A percentile compares a stretch with the other conserved stretches of the same genome.
Conservation (phyloP, 1,140 invertebrate species). For the Belonocnema kinseyi region DNA sequence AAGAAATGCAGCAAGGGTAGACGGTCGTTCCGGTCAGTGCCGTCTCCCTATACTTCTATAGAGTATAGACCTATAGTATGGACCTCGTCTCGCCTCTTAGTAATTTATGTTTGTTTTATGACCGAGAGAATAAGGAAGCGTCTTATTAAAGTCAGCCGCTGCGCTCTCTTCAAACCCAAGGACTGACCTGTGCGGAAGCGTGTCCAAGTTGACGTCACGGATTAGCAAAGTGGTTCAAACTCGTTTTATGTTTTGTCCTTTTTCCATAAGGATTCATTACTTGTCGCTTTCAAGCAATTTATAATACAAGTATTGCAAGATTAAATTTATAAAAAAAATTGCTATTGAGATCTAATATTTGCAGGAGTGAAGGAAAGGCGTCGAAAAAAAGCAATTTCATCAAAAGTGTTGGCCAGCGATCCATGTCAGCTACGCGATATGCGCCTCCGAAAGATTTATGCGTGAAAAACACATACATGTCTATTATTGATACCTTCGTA, state of each 20-base stretch:
- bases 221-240: slow-evolving; percentile 2
- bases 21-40: neutral
- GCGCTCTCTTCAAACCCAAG: neutral
- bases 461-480: slow-evolving; percentile 8
- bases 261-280: neutral
- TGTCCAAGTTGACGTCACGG: slow-evolving; percentile 10
- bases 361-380: neutral
- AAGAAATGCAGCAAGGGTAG: slow-evolving; percentile 20
- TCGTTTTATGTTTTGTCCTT: neutral
- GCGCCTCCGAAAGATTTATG: slow-evolving; percentile 26
- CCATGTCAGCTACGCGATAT: slow-evolving; percentile 16
- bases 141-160: slow-evolving; percentile 19
- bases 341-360: too few species aligned
- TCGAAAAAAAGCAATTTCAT: slow-evolving; percentile 22
- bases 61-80: neutral
- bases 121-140: slow-evolving; percentile 22
- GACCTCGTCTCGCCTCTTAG: slow-evolving; percentile 12
- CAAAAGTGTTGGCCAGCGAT: slow-evolving; percentile 16
- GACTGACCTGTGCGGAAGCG: slow-evolving; percentile 22
- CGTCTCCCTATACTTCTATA: neutral
- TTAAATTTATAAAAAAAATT: too few species aligned
- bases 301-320: too few species aligned
- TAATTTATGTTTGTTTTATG: slow-evolving; percentile 30
- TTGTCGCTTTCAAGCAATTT: neutral
- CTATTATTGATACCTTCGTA: slow-evolving; percentile 29